Evolutionary conservation across 2,797 vertebrate genomes (phyloP).

Genomic region (Myoxocephalus aenaeus): DNA sequence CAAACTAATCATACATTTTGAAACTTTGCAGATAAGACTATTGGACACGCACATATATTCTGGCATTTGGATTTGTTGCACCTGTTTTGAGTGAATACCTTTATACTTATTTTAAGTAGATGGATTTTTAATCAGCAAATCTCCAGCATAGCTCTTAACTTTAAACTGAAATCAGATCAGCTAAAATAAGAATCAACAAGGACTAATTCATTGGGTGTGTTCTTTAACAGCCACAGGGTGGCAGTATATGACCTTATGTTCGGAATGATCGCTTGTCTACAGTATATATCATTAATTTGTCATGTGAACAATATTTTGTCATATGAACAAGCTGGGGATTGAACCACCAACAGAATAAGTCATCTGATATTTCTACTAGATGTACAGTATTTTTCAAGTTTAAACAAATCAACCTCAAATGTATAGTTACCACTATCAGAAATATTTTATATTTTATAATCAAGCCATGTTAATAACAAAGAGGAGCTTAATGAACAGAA

Average conservation of each 20-base stretch:
- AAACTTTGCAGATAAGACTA: neutral
- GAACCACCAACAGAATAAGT: neutral
- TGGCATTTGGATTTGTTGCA: neutral
- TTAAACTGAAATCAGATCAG: constrained; percentile 6
- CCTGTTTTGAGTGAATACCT: neutral
- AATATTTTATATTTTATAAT: neutral
- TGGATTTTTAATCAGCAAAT: neutral
- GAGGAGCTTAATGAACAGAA: neutral
- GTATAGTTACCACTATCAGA: neutral
- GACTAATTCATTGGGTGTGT: neutral
- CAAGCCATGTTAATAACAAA: neutral
- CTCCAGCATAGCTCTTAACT: neutral
- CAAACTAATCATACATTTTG: neutral
- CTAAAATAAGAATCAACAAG: neutral
- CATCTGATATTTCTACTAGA: neutral
- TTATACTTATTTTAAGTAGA: neutral
- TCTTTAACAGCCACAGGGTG: constrained; percentile 52
- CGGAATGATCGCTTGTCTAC: neutral
- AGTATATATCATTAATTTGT: constrained; percentile 3
- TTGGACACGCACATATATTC: neutral
- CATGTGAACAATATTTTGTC: neutral
- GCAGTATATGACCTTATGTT: constrained; percentile 46
- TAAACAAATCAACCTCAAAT: constrained; percentile 13
- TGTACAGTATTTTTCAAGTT: neutral
- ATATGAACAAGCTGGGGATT: neutral